These are phyloP conservation scores for Meteorus sp. DNA, from an alignment of 1,140 invertebrate genomes.

Conservation along the genomic window DNA sequence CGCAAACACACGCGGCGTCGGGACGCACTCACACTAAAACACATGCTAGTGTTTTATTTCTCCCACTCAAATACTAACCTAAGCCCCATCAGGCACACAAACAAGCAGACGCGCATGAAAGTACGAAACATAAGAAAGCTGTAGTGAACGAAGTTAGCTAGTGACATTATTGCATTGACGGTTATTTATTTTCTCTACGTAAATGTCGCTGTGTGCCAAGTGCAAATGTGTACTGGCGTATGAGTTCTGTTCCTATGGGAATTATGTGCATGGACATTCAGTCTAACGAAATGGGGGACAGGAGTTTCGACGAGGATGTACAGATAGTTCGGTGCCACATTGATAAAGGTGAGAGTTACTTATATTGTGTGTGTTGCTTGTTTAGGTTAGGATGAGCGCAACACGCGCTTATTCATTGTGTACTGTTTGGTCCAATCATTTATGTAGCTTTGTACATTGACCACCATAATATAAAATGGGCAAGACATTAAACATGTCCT, in stretches of 20 bases:
- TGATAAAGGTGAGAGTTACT: constrained; percentile 47
- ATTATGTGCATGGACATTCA: constrained; percentile 59
- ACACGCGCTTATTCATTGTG: not conserved
- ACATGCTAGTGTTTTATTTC: not conserved
- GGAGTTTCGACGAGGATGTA: constrained; percentile 50
- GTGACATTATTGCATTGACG: not conserved
- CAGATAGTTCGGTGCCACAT: constrained; percentile 52
- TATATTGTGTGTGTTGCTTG: constrained; percentile 2
- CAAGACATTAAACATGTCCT: too few relatives aligned
- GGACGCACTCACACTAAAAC: constrained; percentile 10
- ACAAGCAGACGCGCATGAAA: not conserved
- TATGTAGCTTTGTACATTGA: too few relatives aligned
- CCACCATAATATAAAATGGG: too few relatives aligned
- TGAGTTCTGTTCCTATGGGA: constrained; percentile 36
- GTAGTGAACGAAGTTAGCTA: not conserved
- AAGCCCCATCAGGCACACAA: not conserved
- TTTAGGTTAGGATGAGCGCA: not conserved
- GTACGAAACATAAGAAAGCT: constrained; percentile 9
- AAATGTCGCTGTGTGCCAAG: constrained; percentile 26
- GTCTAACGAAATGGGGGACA: constrained; percentile 54
- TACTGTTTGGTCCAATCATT: too few relatives aligned
- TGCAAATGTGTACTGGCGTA: constrained; percentile 35
- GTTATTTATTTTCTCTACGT: constrained; percentile 1
- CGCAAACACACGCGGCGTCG: constrained; percentile 12
- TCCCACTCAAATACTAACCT: not conserved